Percentiles rank a stretch among this genome's conserved stretches.
These are phyloP conservation scores for Thalpophila matura DNA, from an alignment of 2,888 invertebrate species.

Conservation along the genomic window DNA sequence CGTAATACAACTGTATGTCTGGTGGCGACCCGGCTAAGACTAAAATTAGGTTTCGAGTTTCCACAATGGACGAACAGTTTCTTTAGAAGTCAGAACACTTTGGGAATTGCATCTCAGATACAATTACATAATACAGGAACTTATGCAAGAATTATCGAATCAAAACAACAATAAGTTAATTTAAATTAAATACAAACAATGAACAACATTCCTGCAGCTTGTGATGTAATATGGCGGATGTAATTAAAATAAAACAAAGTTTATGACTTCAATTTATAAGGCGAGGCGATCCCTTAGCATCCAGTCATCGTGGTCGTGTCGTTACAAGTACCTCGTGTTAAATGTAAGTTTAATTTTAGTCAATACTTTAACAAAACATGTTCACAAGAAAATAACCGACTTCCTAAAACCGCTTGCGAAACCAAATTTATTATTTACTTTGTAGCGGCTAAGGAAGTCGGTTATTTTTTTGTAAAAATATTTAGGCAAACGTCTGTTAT, in stretches of 20 bases:
- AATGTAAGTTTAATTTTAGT: slow-evolving; percentile 47
- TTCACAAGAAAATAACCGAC: too few relatives aligned
- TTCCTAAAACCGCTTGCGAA: too few relatives aligned
- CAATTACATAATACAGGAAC: neutral
- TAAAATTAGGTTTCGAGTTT: too few relatives aligned
- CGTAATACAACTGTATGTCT: too few relatives aligned
- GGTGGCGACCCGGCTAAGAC: too few relatives aligned
- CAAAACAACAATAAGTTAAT: slow-evolving; percentile 31
- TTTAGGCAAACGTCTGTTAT: too few relatives aligned
- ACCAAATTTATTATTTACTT: too few relatives aligned
- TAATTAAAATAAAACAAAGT: slow-evolving; percentile 56
- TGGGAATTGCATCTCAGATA: slow-evolving; percentile 3
- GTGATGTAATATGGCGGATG: slow-evolving; percentile 50
- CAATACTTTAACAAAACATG: too few relatives aligned
- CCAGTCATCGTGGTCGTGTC: slow-evolving; percentile 13
- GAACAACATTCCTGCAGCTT: slow-evolving; percentile 32
- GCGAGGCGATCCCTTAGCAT: neutral
- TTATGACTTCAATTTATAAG: slow-evolving; percentile 49
- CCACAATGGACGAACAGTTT: too few relatives aligned
- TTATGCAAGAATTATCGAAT: slow-evolving; percentile 23
- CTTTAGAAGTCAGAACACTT: too few relatives aligned
- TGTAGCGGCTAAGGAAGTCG: too few relatives aligned
- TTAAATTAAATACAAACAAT: slow-evolving; percentile 35
- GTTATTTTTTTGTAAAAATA: too few relatives aligned
- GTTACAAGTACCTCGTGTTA: slow-evolving; percentile 4